phyloP scores from a whole-genome alignment of 2,797 vertebrate genomes.

The Sardinella longiceps region DNA sequence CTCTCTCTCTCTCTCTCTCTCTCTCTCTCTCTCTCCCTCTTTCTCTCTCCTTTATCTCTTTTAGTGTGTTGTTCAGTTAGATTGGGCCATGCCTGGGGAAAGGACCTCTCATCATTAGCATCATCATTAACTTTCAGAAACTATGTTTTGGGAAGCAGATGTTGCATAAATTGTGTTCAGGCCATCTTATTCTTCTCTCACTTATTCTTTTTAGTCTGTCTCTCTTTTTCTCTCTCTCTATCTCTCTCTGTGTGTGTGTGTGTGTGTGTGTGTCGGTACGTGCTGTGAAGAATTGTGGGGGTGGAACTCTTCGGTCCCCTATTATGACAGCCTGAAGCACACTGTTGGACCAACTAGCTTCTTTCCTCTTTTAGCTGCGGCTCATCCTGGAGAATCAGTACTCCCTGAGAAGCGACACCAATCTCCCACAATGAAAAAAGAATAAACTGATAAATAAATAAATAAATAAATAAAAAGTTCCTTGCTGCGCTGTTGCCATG shows the following conservation, averaged over 20 bases:
- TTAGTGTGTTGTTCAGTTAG: not conserved
- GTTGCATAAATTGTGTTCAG: not conserved
- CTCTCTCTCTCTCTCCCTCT: not conserved
- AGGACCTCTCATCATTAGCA: not conserved
- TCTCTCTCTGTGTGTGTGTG: not conserved
- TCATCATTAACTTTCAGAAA: not conserved
- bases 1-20: not conserved
- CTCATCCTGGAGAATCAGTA: not conserved
- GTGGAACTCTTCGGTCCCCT: not conserved
- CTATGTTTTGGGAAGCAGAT: not conserved
- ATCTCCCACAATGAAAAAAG: not conserved
- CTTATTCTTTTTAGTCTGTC: no score
- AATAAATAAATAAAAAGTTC: slow-evolving; percentile 5
- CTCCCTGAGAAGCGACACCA: not conserved
- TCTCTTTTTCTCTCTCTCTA: not conserved
- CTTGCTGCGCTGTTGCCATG: slow-evolving; percentile 29
- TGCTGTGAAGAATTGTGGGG: not conserved
- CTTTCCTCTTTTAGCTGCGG: not conserved
- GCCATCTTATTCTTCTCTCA: not conserved
- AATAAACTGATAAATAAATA: not conserved
- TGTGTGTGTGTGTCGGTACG: not conserved
- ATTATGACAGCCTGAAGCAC: not conserved
- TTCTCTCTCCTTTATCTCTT: not conserved
- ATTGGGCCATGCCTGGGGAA: not conserved
- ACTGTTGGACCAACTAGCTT: not conserved